Percentiles rank a stretch among this genome's conserved stretches.
phyloP scores from a whole-genome alignment of 2,797 vertebrate species.

The Acanthurus leucopareius region DNA sequence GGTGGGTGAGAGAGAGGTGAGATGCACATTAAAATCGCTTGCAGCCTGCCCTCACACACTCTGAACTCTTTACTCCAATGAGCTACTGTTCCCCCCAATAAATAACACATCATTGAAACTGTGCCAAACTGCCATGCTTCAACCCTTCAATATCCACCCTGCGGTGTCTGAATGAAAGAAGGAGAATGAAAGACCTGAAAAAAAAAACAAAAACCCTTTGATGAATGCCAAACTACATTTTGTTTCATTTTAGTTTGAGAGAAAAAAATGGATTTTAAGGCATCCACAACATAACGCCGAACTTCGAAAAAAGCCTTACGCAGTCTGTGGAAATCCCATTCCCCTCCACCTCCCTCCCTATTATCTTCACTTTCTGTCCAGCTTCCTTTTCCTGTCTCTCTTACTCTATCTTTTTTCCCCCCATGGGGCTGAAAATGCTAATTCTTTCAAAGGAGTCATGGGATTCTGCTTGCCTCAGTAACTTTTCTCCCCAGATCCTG shows the following conservation, averaged over 20 bases:
- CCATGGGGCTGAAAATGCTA: constrained; percentile 76
- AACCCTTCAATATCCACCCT: constrained; percentile 48
- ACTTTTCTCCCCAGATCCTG: constrained; percentile 63
- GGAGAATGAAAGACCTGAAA: constrained; percentile 21
- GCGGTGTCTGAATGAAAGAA: constrained; percentile 20
- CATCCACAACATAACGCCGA: constrained; percentile 74
- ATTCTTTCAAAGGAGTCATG: constrained; percentile 78
- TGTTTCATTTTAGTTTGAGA: constrained; percentile 71
- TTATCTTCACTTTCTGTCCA: constrained; percentile 49
- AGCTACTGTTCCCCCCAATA: constrained; percentile 57
- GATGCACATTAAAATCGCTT: constrained; percentile 50
- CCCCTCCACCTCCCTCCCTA: constrained; percentile 26
- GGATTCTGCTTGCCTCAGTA: constrained; percentile 82
- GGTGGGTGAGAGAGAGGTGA: constrained; percentile 47
- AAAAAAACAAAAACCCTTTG: constrained; percentile 75
- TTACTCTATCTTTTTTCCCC: constrained; percentile 48
- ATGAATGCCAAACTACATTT: constrained; percentile 76
- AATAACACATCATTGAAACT: constrained; percentile 71
- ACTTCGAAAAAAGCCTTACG: constrained; percentile 62
- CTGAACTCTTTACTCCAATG: constrained; percentile 51
- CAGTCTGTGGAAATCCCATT: constrained; percentile 64
- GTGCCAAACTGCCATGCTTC: constrained; percentile 72
- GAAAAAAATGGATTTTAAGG: constrained; percentile 75
- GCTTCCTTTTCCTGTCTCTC: constrained; percentile 52
- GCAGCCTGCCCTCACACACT: constrained; percentile 29